phyloP scores from a whole-genome alignment of 1,140 invertebrate species.

The Globodera rostochiensis region DNA sequence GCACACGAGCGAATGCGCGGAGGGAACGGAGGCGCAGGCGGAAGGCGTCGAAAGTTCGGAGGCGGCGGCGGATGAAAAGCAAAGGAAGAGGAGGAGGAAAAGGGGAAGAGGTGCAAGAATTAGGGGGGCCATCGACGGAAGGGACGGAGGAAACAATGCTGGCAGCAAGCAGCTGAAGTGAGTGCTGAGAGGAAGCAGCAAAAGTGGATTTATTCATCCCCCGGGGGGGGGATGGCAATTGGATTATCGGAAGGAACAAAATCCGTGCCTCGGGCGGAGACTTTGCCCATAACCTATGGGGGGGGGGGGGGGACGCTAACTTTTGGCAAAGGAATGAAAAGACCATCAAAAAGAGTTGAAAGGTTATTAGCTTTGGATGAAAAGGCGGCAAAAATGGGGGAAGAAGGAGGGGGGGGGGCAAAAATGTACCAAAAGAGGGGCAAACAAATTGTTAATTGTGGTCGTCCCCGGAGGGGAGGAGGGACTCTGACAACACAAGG shows the following conservation, averaged over 20 bases:
- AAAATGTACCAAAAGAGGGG: no score
- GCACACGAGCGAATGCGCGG: conserved; percentile 12
- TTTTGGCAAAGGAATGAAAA: no score
- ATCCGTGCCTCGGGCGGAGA: no score
- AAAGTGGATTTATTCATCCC: not conserved
- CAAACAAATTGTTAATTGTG: no score
- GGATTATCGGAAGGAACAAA: no score
- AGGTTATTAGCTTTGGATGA: no score
- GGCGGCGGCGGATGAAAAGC: not conserved
- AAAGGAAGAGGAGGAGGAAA: no score
- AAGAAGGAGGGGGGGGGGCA: no score
- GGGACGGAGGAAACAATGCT: conserved; percentile 4
- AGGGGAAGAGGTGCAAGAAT: not conserved
- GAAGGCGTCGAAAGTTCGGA: not conserved
- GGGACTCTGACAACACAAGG: not conserved
- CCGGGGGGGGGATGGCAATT: not conserved
- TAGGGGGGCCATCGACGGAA: not conserved
- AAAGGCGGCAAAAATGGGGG: no score
- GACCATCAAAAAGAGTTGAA: no score
- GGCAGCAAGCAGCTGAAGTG: not conserved
- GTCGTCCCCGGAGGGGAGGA: not conserved
- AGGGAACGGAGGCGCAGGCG: not conserved
- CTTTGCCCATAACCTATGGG: no score
- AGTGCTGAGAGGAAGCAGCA: not conserved
- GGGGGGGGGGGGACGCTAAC: no score